A percentile compares a stretch with the other conserved stretches of the same genome.
Conservation (phyloP, 2,888 invertebrate genomes). For the Labia minor region DNA sequence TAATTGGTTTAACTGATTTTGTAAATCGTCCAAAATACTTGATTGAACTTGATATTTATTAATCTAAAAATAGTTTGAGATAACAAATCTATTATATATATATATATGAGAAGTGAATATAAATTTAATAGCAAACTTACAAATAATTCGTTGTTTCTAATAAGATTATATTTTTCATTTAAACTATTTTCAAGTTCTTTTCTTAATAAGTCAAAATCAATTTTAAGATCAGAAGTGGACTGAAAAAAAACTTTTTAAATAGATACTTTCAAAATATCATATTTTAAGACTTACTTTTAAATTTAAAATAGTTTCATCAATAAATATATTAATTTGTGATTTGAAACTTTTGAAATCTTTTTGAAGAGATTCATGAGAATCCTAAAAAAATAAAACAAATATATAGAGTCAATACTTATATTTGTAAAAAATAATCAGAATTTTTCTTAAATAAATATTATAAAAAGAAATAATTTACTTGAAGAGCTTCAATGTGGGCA, state of each 20-base stretch:
- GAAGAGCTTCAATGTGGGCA: neutral
- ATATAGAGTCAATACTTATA: too few relatives aligned
- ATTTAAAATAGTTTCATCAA: neutral
- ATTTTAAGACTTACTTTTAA: neutral
- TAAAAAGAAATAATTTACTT: neutral
- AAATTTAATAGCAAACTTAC: too few relatives aligned
- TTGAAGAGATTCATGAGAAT: neutral
- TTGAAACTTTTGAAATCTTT: neutral
- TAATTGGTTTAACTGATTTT: neutral
- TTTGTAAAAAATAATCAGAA: too few relatives aligned
- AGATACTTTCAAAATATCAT: neutral
- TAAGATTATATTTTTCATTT: neutral
- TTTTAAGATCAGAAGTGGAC: neutral
- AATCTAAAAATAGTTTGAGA: neutral
- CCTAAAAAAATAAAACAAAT: too few relatives aligned
- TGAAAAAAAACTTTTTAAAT: neutral
- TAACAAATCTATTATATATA: neutral
- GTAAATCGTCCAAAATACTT: neutral
- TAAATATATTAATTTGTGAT: neutral
- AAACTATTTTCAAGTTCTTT: neutral
- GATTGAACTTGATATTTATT: neutral
- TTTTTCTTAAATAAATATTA: too few relatives aligned
- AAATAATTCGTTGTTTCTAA: too few relatives aligned
- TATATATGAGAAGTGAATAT: too few relatives aligned
- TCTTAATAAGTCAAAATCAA: neutral